Evolutionary conservation across 2,888 invertebrate species (phyloP).

Genomic region (Cylloceria caligata): DNA sequence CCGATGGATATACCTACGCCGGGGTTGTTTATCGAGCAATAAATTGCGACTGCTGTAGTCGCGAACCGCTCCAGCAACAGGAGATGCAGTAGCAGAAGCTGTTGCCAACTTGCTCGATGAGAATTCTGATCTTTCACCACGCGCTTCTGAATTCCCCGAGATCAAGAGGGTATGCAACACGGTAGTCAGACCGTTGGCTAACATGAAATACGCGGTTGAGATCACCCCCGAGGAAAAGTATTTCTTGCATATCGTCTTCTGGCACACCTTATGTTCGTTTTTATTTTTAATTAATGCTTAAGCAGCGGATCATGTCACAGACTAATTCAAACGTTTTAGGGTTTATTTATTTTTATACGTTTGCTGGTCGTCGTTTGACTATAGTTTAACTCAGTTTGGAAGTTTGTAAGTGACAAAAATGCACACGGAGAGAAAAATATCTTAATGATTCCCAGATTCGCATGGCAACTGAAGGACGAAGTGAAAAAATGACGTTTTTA

Average conservation of each 20-base stretch:
- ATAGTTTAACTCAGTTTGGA: no score
- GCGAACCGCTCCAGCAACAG: conserved; percentile 30
- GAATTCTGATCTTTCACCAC: conserved; percentile 53
- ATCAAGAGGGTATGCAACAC: conserved; percentile 6
- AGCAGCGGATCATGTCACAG: no score
- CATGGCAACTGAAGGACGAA: no score
- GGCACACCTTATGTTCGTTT: no score
- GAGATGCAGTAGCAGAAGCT: conserved; percentile 25
- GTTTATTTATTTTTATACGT: no score
- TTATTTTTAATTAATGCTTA: no score
- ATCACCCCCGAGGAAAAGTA: neutral
- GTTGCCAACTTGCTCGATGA: conserved; percentile 40
- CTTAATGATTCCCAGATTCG: no score
- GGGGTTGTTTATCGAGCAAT: conserved; percentile 77
- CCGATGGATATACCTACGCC: conserved; percentile 63
- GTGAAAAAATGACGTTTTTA: no score
- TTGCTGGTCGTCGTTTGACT: no score
- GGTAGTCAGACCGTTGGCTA: conserved; percentile 15
- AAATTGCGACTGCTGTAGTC: conserved; percentile 72
- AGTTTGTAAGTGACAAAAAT: no score
- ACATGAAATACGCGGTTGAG: neutral
- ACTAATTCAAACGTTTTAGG: no score
- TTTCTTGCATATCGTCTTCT: neutral
- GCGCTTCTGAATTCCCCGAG: conserved; percentile 33
- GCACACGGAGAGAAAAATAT: no score